A percentile compares a stretch with the other conserved stretches of the same genome.
Evolutionary conservation across 2,797 vertebrate species (phyloP).

Genomic region (Nyctibius grandis): DNA sequence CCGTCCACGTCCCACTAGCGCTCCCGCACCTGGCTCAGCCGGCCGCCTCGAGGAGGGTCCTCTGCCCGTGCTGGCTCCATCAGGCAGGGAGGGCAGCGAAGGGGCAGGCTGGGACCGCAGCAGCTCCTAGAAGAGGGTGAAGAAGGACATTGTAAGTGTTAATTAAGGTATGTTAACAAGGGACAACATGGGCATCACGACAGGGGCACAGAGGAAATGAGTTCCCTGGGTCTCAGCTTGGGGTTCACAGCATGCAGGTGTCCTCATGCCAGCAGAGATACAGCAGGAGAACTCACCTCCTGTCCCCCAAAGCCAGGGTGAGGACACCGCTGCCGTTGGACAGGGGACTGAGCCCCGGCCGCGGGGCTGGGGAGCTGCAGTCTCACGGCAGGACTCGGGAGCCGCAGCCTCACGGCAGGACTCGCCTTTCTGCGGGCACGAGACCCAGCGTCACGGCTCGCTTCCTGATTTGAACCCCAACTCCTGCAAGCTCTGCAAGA

Average conservation of each 20-base stretch:
- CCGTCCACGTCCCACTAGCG: background rate
- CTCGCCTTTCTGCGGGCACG: rapidly evolving
- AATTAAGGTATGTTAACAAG: background rate
- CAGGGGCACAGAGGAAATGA: background rate
- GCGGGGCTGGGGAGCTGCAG: background rate
- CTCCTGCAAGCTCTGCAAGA: slow-evolving; percentile 9
- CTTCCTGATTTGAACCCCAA: background rate
- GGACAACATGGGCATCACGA: background rate
- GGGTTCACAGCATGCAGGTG: background rate
- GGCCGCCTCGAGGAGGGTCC: rapidly evolving
- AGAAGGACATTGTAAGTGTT: background rate
- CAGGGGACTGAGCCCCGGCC: background rate
- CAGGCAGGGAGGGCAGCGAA: background rate
- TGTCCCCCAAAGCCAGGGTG: rapidly evolving
- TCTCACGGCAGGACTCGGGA: no score
- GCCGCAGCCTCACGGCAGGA: background rate
- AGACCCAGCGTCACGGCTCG: background rate
- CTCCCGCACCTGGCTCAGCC: background rate
- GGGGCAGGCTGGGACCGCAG: background rate
- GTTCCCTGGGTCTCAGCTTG: background rate
- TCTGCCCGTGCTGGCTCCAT: background rate
- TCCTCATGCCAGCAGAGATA: background rate
- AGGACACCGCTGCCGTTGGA: rapidly evolving
- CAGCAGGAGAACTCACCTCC: background rate
- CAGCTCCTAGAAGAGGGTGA: background rate